Evolutionary conservation across 2,113 vertebrate species (phyloP), one percentile per base, ranked within the genome.

Genomic region (Psilopogon haemacephalus): DNA sequence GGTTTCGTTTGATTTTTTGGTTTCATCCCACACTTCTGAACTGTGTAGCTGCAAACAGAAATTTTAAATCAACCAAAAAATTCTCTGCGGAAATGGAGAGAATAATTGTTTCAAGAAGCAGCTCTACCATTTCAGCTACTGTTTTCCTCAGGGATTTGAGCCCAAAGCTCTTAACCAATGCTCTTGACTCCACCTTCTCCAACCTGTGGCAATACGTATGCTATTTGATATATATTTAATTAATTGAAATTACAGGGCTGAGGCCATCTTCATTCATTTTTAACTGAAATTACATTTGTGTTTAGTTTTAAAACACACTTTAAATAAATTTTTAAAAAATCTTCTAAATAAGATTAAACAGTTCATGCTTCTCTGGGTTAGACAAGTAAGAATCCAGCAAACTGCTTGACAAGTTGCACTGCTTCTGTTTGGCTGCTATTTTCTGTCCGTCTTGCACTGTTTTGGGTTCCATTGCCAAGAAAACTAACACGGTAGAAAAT

Each of bases 381-480:
- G 67, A 48, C 46, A 92, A 94, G 72, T 11, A 84, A 81, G 24
- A 50, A 74, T 10, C 18, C 19, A 70, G 52, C 37, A 94, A 95
- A 75, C 50, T 85, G 20, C 23, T 83, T 76, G 30, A 40, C 28
- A 52, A 56, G 16, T 32, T 15, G 24, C 37, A 70, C 44, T 54
- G 20, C 27, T 75, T 84, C 78, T 81, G 24, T 81, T 83, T 75
- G 33, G 18, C 62, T 65, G 50, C 17, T 27, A 4, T 87, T 88
- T 95, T 92, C 81, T 87, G 50, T 86, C 90, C 60, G 6, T 48
- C 73, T 94, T 90, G 84, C 28, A 38, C 28, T 78, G 46, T 92
- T 59, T 17, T n/a, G n/a, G 23, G 33, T 78, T 87, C 56, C 48
- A 23, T 35, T 67, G 52, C 1, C 8, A 30, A 42, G 70, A 38